These are phyloP conservation scores for Parnassius apollo DNA, from an alignment of 2,888 invertebrate genomes.

Conservation along the genomic window DNA sequence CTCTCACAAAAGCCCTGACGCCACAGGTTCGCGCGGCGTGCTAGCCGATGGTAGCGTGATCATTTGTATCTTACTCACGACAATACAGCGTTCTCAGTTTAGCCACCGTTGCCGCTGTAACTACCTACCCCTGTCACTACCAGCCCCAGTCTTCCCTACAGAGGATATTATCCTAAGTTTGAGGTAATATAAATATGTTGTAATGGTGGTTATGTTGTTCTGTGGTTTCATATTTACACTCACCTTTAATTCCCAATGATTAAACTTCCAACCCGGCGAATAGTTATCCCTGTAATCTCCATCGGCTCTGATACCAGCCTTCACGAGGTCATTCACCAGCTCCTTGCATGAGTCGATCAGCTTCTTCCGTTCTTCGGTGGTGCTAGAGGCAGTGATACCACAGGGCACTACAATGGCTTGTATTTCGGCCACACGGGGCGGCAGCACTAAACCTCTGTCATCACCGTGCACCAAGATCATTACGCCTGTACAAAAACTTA, in stretches of 20 bases:
- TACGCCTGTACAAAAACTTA: slow-evolving; percentile 79
- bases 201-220: too few species aligned
- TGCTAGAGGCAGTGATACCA: slow-evolving; percentile 93
- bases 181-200: too few species aligned
- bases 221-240: slow-evolving; percentile 7
- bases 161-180: too few species aligned
- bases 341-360: slow-evolving; percentile 86
- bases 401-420: slow-evolving; percentile 97
- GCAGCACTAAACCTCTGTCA: slow-evolving; percentile 96
- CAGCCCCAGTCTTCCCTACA: too few species aligned
- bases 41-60: too few species aligned
- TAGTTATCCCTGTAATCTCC: slow-evolving; percentile 97
- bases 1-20: too few species aligned
- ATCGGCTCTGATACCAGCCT: slow-evolving; percentile 86
- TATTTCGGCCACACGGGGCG: slow-evolving; percentile 93
- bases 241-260: slow-evolving; percentile 97
- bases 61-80: too few species aligned
- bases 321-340: slow-evolving; percentile 83
- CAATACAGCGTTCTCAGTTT: too few species aligned
- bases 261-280: slow-evolving; percentile 99
- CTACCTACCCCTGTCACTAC: too few species aligned
- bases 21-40: too few species aligned
- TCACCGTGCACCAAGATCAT: slow-evolving; percentile 97
- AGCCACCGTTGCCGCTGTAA: too few species aligned
- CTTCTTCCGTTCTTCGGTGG: slow-evolving; percentile 84